Evolutionary conservation across 2,888 invertebrate genomes (phyloP).

Genomic region (Acleris literana): DNA sequence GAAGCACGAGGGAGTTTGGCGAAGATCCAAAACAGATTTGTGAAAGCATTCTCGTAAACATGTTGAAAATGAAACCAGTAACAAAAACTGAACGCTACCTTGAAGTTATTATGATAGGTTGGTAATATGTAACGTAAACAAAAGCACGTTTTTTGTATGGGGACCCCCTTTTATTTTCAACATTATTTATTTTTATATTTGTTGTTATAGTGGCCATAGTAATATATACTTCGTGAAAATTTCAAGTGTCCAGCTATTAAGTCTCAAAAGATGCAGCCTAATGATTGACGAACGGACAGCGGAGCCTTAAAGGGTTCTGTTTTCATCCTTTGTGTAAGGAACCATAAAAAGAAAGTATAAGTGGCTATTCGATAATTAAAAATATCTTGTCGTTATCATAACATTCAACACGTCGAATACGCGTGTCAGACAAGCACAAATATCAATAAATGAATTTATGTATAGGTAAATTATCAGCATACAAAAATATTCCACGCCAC

Average conservation of each 20-base stretch:
- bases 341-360: neutral
- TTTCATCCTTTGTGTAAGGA: too few species aligned
- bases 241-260: too few species aligned
- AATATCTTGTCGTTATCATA: slow-evolving; percentile 23
- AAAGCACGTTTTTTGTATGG: too few species aligned
- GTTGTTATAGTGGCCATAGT: too few species aligned
- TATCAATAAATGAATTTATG: neutral
- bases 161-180: too few species aligned
- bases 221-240: too few species aligned
- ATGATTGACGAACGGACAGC: too few species aligned
- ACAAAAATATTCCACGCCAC: neutral
- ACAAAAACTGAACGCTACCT: too few species aligned
- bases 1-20: slow-evolving; percentile 52
- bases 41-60: slow-evolving; percentile 39
- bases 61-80: slow-evolving; percentile 30
- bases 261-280: too few species aligned
- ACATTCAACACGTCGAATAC: slow-evolving; percentile 20
- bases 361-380: neutral
- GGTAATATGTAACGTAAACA: neutral
- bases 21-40: slow-evolving; percentile 51
- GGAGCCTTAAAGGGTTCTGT: too few species aligned
- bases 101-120: too few species aligned
- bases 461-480: slow-evolving; percentile 1
- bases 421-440: slow-evolving; percentile 19
- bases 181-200: too few species aligned